These are phyloP conservation scores for Gari tellinella DNA, from an alignment of 2,888 invertebrate species.

Conservation along the genomic window DNA sequence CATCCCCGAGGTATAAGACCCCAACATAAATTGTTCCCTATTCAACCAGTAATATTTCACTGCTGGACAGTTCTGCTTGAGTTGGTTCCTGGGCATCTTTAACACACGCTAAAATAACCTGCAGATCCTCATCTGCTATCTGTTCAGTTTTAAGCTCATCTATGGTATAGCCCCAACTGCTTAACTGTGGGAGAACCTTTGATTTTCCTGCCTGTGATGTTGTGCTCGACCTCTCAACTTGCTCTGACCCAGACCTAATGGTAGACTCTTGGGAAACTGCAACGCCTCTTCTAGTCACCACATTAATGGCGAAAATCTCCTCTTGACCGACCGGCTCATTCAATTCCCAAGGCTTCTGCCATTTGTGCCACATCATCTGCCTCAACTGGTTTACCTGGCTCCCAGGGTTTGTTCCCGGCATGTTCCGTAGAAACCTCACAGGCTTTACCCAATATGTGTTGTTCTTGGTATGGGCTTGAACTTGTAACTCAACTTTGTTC, in stretches of 20 bases:
- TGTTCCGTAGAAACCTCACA: no score
- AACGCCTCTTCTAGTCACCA: no score
- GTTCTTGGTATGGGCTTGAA: no score
- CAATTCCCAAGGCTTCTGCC: no score
- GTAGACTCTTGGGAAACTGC: no score
- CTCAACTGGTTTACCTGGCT: no score
- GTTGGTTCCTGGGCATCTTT: neutral
- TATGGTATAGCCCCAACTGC: neutral
- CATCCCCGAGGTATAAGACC: neutral
- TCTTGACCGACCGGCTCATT: no score
- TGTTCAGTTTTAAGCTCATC: neutral
- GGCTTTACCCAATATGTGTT: no score
- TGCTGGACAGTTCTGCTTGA: neutral
- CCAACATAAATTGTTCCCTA: neutral
- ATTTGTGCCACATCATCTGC: no score
- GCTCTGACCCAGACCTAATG: neutral
- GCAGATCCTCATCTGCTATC: neutral
- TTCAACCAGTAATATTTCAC: slow-evolving; percentile 19
- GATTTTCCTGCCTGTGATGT: neutral
- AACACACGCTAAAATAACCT: neutral
- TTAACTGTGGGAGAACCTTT: neutral
- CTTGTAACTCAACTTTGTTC: no score
- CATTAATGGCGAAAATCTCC: no score
- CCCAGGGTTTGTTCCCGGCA: no score
- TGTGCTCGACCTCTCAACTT: neutral